Percentiles rank a stretch among this genome's conserved stretches.
These are phyloP conservation scores for Hoplostethus atlanticus DNA, from an alignment of 2,797 vertebrate genomes.

Conservation along the genomic window DNA sequence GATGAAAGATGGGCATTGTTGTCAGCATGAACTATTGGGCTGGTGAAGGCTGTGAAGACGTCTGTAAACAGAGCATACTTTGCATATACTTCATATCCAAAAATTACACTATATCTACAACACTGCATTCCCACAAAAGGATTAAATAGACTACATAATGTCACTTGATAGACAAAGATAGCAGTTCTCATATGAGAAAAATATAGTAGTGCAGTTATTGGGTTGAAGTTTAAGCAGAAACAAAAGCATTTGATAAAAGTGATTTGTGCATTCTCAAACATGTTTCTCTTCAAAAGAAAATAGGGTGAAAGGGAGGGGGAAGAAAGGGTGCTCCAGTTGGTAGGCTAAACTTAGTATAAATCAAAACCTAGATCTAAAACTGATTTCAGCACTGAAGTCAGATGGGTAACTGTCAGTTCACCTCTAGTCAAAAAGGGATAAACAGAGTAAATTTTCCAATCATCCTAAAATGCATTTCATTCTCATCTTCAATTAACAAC, in stretches of 20 bases:
- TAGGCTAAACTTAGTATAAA: not conserved
- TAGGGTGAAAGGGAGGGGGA: not conserved
- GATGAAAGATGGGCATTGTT: not conserved
- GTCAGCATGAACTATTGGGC: constrained; percentile 18
- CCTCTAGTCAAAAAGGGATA: not conserved
- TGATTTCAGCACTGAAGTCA: not conserved
- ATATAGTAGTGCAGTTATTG: constrained; percentile 47
- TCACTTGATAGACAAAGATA: constrained; percentile 17
- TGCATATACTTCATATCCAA: constrained; percentile 2
- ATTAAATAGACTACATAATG: constrained; percentile 33
- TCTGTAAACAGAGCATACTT: constrained; percentile 46
- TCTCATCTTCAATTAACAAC: not conserved
- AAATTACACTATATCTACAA: constrained; percentile 22
- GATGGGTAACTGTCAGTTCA: not conserved
- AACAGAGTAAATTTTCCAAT: not conserved
- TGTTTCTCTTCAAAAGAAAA: constrained; percentile 37
- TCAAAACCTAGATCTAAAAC: constrained; percentile 1
- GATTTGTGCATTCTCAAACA: constrained; percentile 61
- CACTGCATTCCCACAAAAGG: constrained; percentile 17
- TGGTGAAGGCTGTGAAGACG: constrained; percentile 32
- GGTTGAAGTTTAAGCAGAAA: constrained; percentile 25
- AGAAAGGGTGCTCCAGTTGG: not conserved
- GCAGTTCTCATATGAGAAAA: constrained; percentile 13
- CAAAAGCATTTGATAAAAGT: constrained; percentile 55
- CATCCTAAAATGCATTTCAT: not conserved